Evolutionary conservation across 1,140 invertebrate species (phyloP).

Genomic region (Arctopsyche grandis): DNA sequence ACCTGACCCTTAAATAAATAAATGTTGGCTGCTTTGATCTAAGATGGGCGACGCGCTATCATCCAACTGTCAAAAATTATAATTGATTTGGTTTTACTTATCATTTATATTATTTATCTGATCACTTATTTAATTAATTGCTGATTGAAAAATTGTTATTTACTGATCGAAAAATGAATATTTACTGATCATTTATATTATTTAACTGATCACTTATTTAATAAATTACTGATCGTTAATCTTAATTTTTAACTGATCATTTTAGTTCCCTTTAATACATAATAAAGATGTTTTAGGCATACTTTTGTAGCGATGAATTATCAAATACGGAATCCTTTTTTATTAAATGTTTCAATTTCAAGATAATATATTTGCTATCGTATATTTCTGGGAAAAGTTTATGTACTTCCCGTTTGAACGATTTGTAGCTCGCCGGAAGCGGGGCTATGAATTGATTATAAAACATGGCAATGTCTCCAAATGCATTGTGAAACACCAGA

Average conservation of each 20-base stretch:
- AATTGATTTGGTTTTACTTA: too few relatives aligned
- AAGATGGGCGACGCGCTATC: too few relatives aligned
- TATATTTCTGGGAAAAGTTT: conserved; percentile 74
- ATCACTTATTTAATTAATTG: too few relatives aligned
- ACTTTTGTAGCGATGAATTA: conserved; percentile 64
- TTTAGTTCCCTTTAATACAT: conserved; percentile 12
- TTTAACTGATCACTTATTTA: too few relatives aligned
- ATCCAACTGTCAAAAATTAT: too few relatives aligned
- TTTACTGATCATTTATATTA: too few relatives aligned
- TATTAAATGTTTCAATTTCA: conserved; percentile 64
- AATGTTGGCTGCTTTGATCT: too few relatives aligned
- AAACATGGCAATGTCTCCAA: conserved; percentile 76
- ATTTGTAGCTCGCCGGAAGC: conserved; percentile 72
- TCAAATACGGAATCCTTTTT: conserved; percentile 67
- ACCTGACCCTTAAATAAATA: too few relatives aligned
- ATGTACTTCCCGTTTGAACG: conserved; percentile 74
- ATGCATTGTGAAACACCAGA: conserved; percentile 79
- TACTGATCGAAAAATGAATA: too few relatives aligned
- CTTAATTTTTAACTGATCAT: too few relatives aligned
- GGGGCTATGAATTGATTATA: conserved; percentile 77
- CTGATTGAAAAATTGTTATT: neutral
- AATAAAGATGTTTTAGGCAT: conserved; percentile 50
- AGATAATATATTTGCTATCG: conserved; percentile 79
- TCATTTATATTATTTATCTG: too few relatives aligned
- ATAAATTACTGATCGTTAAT: too few relatives aligned